phyloP scores from a whole-genome alignment of 1,140 invertebrate species.

The Eciton burchellii region DNA sequence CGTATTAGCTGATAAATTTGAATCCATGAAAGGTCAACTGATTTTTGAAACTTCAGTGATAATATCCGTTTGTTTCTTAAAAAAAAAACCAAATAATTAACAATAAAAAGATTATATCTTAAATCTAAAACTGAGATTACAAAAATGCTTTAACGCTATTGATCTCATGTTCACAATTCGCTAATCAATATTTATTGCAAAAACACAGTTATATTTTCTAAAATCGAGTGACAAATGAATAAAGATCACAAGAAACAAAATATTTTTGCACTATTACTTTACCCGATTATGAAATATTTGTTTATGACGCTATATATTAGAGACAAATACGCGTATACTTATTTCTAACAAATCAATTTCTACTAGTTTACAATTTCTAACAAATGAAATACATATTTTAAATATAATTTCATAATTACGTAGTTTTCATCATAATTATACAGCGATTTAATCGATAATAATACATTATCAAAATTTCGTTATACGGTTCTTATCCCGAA shows the following conservation, averaged over 20 bases:
- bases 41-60: slow-evolving; percentile 22
- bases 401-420: too few species aligned
- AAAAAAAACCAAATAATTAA: slow-evolving; percentile 7
- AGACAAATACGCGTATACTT: too few species aligned
- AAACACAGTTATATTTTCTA: slow-evolving; percentile 3
- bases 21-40: slow-evolving; percentile 76
- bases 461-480: background rate
- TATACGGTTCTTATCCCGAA: background rate
- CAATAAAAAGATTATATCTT: background rate
- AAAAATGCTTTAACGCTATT: background rate
- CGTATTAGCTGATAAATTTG: slow-evolving; percentile 56
- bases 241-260: too few species aligned
- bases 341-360: too few species aligned
- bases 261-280: too few species aligned
- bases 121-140: background rate
- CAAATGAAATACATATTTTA: too few species aligned
- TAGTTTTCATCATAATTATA: too few species aligned
- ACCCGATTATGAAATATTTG: too few species aligned
- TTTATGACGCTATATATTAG: too few species aligned
- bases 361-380: too few species aligned
- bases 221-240: too few species aligned
- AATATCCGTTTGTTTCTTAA: slow-evolving; percentile 35
- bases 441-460: background rate
- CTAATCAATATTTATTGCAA: background rate
- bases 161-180: background rate